phyloP scores from a whole-genome alignment of 1,140 invertebrate genomes.

The Pomacea maculata region DNA sequence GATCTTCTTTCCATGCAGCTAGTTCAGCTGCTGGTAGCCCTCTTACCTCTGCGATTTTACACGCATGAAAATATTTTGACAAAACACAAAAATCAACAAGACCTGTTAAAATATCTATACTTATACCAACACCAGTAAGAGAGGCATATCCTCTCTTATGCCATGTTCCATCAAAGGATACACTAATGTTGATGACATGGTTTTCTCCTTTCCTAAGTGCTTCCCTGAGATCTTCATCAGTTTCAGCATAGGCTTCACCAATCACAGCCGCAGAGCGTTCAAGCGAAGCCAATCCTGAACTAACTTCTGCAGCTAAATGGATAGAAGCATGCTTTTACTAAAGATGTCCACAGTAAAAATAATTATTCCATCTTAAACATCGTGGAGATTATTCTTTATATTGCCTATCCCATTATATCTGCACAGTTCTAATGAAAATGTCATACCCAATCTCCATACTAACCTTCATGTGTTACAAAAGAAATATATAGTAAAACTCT shows the following conservation, averaged over 20 bases:
- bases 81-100: slow-evolving; percentile 3
- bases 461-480: not conserved
- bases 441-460: not conserved
- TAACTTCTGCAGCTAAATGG: not conserved
- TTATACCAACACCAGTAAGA: not conserved
- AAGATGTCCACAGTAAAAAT: not conserved
- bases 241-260: not conserved
- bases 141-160: slow-evolving; percentile 15
- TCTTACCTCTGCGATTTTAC: not conserved
- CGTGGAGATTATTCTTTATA: not conserved
- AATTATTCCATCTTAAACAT: not conserved
- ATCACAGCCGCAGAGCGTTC: not conserved
- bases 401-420: no score
- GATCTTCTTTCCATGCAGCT: no score
- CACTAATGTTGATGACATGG: slow-evolving; percentile 2
- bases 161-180: slow-evolving; percentile 15
- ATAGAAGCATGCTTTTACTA: no score
- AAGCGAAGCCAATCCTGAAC: not conserved
- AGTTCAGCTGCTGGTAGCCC: no score
- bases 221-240: not conserved
- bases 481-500: not conserved
- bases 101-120: slow-evolving; percentile 10
- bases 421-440: not conserved
- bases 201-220: not conserved
- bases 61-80: not conserved